These are phyloP conservation scores for Zophobas atratus DNA, from an alignment of 1,140 invertebrate species.

Conservation along the genomic window DNA sequence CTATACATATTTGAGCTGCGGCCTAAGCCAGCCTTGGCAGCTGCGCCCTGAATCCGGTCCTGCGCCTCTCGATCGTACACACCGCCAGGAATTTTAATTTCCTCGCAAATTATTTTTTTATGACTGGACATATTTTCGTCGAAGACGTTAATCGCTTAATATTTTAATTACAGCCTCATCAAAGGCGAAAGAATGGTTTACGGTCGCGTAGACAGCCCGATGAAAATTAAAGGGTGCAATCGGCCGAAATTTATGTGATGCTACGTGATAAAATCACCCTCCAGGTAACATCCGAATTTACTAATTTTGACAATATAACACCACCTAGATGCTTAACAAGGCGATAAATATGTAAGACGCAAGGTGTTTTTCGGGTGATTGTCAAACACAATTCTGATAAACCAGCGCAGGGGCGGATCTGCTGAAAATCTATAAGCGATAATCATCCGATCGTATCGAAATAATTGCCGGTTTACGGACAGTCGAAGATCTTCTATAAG, in stretches of 20 bases:
- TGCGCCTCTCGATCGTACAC: no score
- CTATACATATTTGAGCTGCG: no score
- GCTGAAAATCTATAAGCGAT: conserved; percentile 18
- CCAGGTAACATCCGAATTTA: conserved; percentile 17
- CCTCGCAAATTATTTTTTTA: conserved; percentile 6
- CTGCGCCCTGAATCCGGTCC: no score
- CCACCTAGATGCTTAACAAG: conserved; percentile 4
- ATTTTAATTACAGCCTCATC: conserved; percentile 15
- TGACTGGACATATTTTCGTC: conserved; percentile 4
- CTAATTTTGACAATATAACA: conserved; percentile 38
- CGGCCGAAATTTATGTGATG: conserved; percentile 31
- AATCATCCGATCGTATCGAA: conserved; percentile 4
- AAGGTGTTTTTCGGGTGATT: conserved; percentile 23
- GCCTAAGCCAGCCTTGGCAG: no score
- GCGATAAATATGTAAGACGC: conserved; percentile 20
- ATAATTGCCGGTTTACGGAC: conserved; percentile 20
- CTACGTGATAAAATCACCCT: conserved; percentile 27
- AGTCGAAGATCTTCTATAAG: conserved; percentile 22
- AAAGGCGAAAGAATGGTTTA: not conserved
- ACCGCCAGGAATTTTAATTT: conserved; percentile 22
- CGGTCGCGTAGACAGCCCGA: conserved; percentile 14
- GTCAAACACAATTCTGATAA: conserved; percentile 5
- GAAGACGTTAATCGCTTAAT: conserved; percentile 26
- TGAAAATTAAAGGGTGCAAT: conserved; percentile 35
- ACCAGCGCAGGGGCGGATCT: conserved; percentile 23